Conservation (phyloP, 2,113 vertebrate species). For the Speoplatyrhinus poulsoni region DNA sequence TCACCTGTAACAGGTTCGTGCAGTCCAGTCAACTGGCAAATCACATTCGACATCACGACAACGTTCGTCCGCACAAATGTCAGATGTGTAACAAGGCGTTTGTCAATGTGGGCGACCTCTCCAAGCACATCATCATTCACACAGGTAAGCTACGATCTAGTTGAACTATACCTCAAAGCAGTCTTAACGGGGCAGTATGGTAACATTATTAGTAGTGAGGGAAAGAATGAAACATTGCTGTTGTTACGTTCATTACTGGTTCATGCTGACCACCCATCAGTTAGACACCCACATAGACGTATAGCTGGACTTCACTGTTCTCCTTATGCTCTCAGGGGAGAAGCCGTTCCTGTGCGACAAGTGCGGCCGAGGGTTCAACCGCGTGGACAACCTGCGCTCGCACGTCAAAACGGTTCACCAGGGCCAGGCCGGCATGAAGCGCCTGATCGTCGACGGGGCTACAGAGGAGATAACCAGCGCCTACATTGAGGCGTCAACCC, state of each 20-base stretch:
- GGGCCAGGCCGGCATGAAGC: constrained; percentile 93
- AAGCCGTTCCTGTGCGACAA: constrained; percentile 97
- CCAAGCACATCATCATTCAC: constrained; percentile 98
- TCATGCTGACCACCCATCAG: background rate
- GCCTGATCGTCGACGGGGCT: constrained; percentile 74
- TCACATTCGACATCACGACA: constrained; percentile 98
- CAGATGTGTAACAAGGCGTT: constrained; percentile 95
- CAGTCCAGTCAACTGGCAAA: constrained; percentile 98
- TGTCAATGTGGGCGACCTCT: constrained; percentile 95
- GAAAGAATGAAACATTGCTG: no score
- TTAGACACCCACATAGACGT: no score
- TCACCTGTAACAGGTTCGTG: constrained; percentile 82
- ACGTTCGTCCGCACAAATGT: constrained; percentile 96
- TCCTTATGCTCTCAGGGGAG: constrained; percentile 79
- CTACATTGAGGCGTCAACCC: constrained; percentile 27
- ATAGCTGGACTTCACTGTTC: background rate
- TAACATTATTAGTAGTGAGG: no score
- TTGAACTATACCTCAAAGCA: no score
- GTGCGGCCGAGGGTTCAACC: constrained; percentile 94
- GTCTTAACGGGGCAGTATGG: no score
- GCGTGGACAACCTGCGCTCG: constrained; percentile 96
- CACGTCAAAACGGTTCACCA: constrained; percentile 97
- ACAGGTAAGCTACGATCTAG: constrained; percentile 77
- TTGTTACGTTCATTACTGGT: no score
- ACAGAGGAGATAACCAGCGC: constrained; percentile 63